Base-by-base conservation (phyloP, 2,113 vertebrate genomes). In the Lasiurus cinereus region DNA sequence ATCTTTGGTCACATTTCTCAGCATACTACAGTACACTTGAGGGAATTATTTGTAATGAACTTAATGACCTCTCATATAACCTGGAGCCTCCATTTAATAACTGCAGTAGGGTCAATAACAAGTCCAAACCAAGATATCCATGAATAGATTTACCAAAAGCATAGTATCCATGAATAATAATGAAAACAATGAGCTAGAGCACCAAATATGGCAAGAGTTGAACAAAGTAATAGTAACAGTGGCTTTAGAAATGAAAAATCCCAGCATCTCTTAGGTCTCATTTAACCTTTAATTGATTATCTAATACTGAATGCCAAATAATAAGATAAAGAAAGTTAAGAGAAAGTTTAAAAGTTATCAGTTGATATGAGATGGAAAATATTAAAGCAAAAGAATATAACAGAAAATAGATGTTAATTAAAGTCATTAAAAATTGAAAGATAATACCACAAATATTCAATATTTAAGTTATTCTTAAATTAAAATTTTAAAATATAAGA, bases 401-500 rank as follows among this genome's bases (percentile, higher is more conserved):
- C 59, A 62, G 59, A 62, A 62, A 62, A 62, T 24, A 62, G 9
- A 10, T 89, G 15, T 50, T 52, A 59, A 67, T 62, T 46, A 2
- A 56, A 94, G 84, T 56, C 8, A 84, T 67, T 8, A 70, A 74
- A 74, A 86, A 92, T 31, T 43, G 5, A 84, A 84, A 80, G 5
- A 8, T 62, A 73, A 73, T n/a, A n/a, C n/a, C n/a, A 89, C 62
- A 54, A 64, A 50, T 36, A 70, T 48, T 74, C 5, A 64, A 18
- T 36, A 67, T 84, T 92, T 80, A 52, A 43, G 72, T 56, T 56
- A 33, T 83, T 83, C 62, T 87, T 87, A 62, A 89, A 80, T 85
- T 67, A 4, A 84, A 93, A 80, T 19, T 11, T 64, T 72, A 66
- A 91, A 87, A 83, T n/a, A n/a, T n/a, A 90, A 48, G 31, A 19